phyloP scores from a whole-genome alignment of 2,113 vertebrate genomes.

The Paratilapia polleni region DNA sequence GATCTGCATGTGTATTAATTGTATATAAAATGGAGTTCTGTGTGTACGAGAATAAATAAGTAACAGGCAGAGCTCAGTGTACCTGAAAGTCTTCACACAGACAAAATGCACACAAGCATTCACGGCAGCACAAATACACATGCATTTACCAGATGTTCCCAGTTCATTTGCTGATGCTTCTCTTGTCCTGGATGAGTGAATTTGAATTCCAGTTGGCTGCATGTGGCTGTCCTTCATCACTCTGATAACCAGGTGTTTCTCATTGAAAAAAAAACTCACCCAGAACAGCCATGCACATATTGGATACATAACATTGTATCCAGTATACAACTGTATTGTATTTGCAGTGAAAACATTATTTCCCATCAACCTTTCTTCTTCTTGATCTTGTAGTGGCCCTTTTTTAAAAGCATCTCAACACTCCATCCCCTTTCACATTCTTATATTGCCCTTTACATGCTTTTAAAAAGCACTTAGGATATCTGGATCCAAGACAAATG shows the following conservation, averaged over 20 bases:
- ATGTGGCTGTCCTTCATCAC: slow-evolving; percentile 35
- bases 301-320: not conserved
- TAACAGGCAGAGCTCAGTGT: not conserved
- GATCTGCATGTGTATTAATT: slow-evolving; percentile 48
- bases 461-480: not conserved
- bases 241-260: slow-evolving; percentile 34
- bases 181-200: slow-evolving; percentile 24
- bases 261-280: not conserved
- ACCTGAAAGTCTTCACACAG: not conserved
- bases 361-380: not conserved
- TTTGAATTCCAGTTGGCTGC: slow-evolving; percentile 39
- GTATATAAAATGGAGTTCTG: slow-evolving; percentile 32
- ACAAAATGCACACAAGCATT: not conserved
- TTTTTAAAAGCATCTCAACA: slow-evolving; percentile 2
- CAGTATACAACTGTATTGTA: no score
- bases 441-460: slow-evolving; percentile 1
- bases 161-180: slow-evolving; percentile 34
- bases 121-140: not conserved
- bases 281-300: not conserved
- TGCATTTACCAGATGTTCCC: slow-evolving; percentile 51
- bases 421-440: not conserved
- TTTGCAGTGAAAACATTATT: not conserved
- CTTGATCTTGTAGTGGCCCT: not conserved
- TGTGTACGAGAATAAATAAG: slow-evolving; percentile 5
- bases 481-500: slow-evolving; percentile 25